Percentiles rank a stretch among this genome's conserved stretches.
Evolutionary conservation across 1,140 invertebrate genomes (phyloP).

Genomic region (Pomacea maculata): DNA sequence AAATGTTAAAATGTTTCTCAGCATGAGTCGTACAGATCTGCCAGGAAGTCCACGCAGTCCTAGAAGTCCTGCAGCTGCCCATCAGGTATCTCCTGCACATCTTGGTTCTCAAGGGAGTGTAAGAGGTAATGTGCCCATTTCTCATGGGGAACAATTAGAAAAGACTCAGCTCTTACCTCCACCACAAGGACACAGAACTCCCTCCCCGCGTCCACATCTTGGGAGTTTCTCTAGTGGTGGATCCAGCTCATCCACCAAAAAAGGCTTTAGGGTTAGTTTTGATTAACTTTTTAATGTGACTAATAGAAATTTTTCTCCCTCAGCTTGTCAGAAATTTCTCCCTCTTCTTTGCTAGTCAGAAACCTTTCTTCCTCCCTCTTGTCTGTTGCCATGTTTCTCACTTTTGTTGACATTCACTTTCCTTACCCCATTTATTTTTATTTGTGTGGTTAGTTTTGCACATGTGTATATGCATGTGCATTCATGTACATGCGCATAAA

Average conservation of each 20-base stretch:
- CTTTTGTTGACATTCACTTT: too few species aligned
- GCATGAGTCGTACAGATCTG: neutral
- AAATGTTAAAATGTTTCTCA: neutral
- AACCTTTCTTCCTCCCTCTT: too few species aligned
- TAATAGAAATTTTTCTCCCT: too few species aligned
- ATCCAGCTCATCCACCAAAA: constrained; percentile 25
- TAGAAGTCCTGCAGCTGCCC: constrained; percentile 4
- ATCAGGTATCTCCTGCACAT: constrained; percentile 14
- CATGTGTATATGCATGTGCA: too few species aligned
- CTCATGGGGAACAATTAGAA: constrained; percentile 41
- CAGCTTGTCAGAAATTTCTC: too few species aligned
- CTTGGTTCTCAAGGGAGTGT: constrained; percentile 35
- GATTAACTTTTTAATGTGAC: too few species aligned
- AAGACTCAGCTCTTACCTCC: constrained; percentile 35
- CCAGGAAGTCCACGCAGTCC: constrained; percentile 8
- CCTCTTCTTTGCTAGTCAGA: too few species aligned
- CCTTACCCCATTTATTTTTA: too few species aligned
- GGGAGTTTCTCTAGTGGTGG: constrained; percentile 29
- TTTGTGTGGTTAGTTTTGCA: too few species aligned
- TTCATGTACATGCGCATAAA: too few species aligned
- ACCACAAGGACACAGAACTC: constrained; percentile 9
- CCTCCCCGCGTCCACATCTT: constrained; percentile 18
- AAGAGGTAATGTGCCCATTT: constrained; percentile 32
- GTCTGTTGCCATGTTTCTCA: too few species aligned
- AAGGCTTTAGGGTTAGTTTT: constrained; percentile 21